A percentile compares a stretch with the other conserved stretches of the same genome.
These are phyloP conservation scores for Clarias fuscus DNA, from an alignment of 2,797 vertebrate species.

Conservation along the genomic window DNA sequence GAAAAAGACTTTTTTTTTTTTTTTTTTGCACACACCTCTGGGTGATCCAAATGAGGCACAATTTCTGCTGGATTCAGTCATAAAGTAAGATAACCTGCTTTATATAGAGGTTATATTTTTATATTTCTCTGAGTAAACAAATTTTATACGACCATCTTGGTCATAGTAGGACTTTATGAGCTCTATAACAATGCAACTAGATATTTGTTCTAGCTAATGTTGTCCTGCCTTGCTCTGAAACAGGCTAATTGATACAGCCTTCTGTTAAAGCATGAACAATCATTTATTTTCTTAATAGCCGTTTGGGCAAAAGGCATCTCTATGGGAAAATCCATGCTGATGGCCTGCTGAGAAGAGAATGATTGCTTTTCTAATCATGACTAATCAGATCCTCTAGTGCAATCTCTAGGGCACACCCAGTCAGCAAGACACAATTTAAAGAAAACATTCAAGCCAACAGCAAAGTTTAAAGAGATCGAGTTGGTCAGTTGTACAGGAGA, in stretches of 20 bases:
- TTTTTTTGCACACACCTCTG: not conserved
- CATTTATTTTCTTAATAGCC: slow-evolving; percentile 49
- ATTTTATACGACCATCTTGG: slow-evolving; percentile 1
- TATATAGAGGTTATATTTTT: not conserved
- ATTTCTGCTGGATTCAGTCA: slow-evolving; percentile 9
- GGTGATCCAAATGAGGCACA: slow-evolving; percentile 16
- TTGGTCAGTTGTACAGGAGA: slow-evolving; percentile 18
- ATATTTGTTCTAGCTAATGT: not conserved
- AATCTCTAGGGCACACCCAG: slow-evolving; percentile 17
- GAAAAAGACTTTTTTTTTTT: not conserved
- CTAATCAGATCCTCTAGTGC: slow-evolving; percentile 44
- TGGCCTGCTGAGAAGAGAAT: slow-evolving; percentile 34
- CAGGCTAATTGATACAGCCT: slow-evolving; percentile 17
- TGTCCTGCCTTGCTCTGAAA: slow-evolving; percentile 17
- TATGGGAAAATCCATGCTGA: slow-evolving; percentile 30
- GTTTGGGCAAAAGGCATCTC: slow-evolving; percentile 35
- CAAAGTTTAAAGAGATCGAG: slow-evolving; percentile 7
- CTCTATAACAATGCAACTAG: not conserved
- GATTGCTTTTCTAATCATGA: slow-evolving; percentile 50
- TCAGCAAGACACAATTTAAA: not conserved
- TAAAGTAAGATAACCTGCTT: slow-evolving; percentile 23
- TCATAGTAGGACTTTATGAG: not conserved
- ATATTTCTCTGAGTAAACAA: not conserved
- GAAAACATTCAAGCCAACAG: slow-evolving; percentile 16
- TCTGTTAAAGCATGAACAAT: slow-evolving; percentile 22